Evolutionary conservation across 1,140 invertebrate genomes (phyloP).

Genomic region (Sitophilus oryzae): DNA sequence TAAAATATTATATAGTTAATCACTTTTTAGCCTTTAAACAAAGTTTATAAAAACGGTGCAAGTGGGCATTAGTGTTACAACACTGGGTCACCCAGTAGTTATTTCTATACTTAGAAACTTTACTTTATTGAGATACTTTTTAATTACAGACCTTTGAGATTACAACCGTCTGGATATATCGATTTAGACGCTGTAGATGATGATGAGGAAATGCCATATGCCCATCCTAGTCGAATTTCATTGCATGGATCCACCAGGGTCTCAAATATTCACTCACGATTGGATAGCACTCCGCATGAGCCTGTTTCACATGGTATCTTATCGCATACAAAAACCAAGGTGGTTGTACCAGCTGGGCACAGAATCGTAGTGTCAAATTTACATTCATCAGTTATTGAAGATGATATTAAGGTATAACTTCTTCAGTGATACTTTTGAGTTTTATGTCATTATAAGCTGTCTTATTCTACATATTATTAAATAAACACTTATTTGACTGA

Average conservation of each 20-base stretch:
- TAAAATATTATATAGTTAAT: too few species aligned
- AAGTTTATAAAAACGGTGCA: too few species aligned
- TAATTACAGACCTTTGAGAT: slow-evolving; percentile 18
- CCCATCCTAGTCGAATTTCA: slow-evolving; percentile 22
- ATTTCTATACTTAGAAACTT: too few species aligned
- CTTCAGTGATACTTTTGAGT: neutral
- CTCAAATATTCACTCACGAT: slow-evolving; percentile 45
- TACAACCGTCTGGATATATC: slow-evolving; percentile 28
- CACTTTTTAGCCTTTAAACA: too few species aligned
- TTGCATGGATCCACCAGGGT: slow-evolving; percentile 29
- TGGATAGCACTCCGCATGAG: slow-evolving; percentile 46
- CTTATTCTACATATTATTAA: too few species aligned
- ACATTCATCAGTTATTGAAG: slow-evolving; percentile 74
- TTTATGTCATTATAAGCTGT: too few species aligned
- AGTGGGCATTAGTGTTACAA: too few species aligned
- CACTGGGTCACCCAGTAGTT: too few species aligned
- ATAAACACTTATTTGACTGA: too few species aligned
- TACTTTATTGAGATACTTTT: neutral
- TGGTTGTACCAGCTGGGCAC: slow-evolving; percentile 54
- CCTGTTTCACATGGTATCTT: slow-evolving; percentile 48
- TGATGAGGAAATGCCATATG: slow-evolving; percentile 43
- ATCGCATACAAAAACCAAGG: slow-evolving; percentile 48
- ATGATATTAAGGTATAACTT: slow-evolving; percentile 71
- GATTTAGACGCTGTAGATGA: slow-evolving; percentile 42
- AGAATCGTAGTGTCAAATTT: slow-evolving; percentile 84